phyloP scores from a whole-genome alignment of 2,888 invertebrate species.

The Lepeophtheirus nordmannii region DNA sequence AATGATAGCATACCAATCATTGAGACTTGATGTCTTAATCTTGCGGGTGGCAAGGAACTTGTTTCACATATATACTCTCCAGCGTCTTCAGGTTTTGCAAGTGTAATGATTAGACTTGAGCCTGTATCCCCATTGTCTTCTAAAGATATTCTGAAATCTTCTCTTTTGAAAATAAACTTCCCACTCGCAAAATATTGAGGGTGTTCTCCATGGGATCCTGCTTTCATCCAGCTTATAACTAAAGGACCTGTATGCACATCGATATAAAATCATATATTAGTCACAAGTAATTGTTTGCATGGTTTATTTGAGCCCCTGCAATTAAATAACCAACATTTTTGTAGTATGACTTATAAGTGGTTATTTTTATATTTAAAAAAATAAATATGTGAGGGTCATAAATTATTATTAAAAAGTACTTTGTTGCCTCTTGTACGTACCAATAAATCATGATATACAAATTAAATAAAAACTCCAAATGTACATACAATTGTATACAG shows the following conservation, averaged over 20 bases:
- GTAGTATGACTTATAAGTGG: no score
- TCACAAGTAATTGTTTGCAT: no score
- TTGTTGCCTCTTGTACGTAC: no score
- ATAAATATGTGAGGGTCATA: no score
- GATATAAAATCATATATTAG: background rate
- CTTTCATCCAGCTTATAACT: conserved; percentile 15
- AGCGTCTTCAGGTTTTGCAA: conserved; percentile 4
- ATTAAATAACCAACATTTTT: no score
- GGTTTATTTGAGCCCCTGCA: no score
- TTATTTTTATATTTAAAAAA: no score
- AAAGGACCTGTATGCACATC: background rate
- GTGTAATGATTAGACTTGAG: conserved; percentile 2
- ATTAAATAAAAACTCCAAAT: no score
- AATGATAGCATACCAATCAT: background rate
- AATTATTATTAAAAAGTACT: no score
- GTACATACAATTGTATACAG: no score
- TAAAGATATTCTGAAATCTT: background rate
- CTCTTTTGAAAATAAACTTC: background rate
- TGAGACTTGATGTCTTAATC: conserved; percentile 10
- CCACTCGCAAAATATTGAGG: background rate
- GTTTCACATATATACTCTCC: conserved; percentile 14
- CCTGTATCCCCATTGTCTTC: background rate
- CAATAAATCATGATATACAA: no score
- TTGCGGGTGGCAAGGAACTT: conserved; percentile 7
- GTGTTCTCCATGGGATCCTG: conserved; percentile 4